phyloP scores from a whole-genome alignment of 2,888 invertebrate species.

The Oasisia sp. region DNA sequence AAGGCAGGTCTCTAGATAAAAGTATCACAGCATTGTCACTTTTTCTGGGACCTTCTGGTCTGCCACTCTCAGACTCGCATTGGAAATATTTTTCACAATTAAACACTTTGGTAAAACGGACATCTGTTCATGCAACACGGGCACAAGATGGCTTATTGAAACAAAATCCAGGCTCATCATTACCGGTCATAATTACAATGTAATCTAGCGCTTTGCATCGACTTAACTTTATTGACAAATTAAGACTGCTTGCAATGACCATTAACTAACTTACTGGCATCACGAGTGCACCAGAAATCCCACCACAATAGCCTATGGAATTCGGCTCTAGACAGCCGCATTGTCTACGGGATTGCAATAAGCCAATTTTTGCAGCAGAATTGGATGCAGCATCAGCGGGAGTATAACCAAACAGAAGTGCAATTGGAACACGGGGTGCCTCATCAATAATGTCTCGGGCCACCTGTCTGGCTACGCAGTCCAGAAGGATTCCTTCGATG shows the following conservation, averaged over 20 bases:
- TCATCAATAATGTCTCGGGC: background rate
- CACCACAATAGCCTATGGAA: background rate
- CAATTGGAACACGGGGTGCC: background rate
- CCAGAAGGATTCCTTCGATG: background rate
- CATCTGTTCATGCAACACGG: background rate
- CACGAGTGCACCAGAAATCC: background rate
- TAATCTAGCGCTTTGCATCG: constrained; percentile 4
- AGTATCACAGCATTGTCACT: too few relatives aligned
- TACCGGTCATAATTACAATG: background rate
- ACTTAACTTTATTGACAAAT: constrained; percentile 17
- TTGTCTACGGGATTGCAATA: constrained; percentile 6
- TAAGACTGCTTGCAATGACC: background rate
- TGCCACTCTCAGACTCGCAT: background rate
- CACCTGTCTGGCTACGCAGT: background rate
- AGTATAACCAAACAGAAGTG: background rate
- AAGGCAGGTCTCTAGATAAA: too few relatives aligned
- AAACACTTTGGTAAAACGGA: background rate
- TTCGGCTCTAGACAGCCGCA: background rate
- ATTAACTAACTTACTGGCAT: background rate
- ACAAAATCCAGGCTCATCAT: background rate
- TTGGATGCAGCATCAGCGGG: background rate
- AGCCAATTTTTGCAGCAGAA: background rate
- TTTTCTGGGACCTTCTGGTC: background rate
- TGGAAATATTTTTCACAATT: background rate
- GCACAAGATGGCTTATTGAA: background rate